A percentile compares a stretch with the other conserved stretches of the same genome.
Evolutionary conservation across 1,140 invertebrate genomes (phyloP).

Genomic region (Caenorhabditis tropicalis): DNA sequence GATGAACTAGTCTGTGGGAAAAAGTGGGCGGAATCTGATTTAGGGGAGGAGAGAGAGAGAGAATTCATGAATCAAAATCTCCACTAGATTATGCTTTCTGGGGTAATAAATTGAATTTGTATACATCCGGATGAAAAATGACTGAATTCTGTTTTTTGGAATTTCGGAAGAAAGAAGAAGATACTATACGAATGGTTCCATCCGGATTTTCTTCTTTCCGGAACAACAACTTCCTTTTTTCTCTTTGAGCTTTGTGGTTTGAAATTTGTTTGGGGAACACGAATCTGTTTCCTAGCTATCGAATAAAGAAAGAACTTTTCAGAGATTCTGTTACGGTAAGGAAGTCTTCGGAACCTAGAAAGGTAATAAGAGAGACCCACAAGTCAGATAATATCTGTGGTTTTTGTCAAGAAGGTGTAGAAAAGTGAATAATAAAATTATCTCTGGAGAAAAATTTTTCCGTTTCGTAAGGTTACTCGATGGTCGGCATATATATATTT

Average conservation of each 20-base stretch:
- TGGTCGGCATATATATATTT: too few species aligned
- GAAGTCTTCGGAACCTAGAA: too few species aligned
- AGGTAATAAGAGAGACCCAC: too few species aligned
- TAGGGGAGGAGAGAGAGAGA: background rate
- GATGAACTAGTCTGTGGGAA: constrained; percentile 35
- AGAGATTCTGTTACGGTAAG: too few species aligned
- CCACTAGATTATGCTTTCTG: background rate
- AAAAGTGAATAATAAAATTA: too few species aligned
- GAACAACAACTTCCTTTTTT: background rate
- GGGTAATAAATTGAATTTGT: constrained; percentile 24
- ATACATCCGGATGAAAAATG: background rate
- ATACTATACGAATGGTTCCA: background rate
- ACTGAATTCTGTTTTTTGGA: background rate
- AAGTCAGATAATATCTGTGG: too few species aligned
- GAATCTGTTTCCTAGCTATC: too few species aligned
- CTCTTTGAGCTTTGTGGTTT: background rate
- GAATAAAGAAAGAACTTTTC: too few species aligned
- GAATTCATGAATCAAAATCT: background rate
- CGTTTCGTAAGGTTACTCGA: too few species aligned
- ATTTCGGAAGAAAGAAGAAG: background rate
- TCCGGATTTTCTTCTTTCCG: background rate
- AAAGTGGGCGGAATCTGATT: constrained; percentile 38
- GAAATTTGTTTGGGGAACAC: background rate
- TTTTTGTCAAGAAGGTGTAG: too few species aligned
- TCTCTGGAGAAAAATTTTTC: too few species aligned